A percentile compares a stretch with the other conserved stretches of the same genome.
These are phyloP conservation scores for Cordilura impudica DNA, from an alignment of 2,888 invertebrate genomes.

Conservation along the genomic window DNA sequence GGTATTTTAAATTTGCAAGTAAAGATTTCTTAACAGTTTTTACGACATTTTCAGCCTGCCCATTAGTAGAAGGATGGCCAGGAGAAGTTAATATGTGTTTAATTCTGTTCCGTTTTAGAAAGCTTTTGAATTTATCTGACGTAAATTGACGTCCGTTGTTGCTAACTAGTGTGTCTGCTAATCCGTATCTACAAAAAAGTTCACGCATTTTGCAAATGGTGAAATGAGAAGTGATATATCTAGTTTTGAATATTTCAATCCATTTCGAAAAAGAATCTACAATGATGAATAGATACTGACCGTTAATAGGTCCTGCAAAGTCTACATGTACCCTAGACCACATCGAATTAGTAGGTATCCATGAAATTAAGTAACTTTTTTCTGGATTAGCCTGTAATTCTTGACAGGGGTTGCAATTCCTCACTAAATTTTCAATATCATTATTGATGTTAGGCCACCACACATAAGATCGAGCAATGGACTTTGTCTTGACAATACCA, in stretches of 20 bases:
- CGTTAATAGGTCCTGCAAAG: not conserved
- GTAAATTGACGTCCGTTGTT: slow-evolving; percentile 18
- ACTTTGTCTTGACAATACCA: slow-evolving; percentile 10
- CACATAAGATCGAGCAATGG: not conserved
- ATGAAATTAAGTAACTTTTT: slow-evolving; percentile 43
- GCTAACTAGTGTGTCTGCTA: slow-evolving; percentile 4
- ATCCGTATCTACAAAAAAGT: slow-evolving; percentile 15
- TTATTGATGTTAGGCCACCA: slow-evolving; percentile 2
- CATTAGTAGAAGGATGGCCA: too few relatives aligned
- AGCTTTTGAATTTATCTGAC: not conserved
- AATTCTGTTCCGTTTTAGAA: not conserved
- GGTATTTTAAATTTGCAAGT: slow-evolving; percentile 3
- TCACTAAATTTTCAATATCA: slow-evolving; percentile 20
- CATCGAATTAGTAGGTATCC: slow-evolving; percentile 38
- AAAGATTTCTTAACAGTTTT: not conserved
- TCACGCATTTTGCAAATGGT: not conserved
- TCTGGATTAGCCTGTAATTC: slow-evolving; percentile 47
- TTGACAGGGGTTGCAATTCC: slow-evolving; percentile 43
- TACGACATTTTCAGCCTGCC: not conserved
- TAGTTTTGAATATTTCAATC: not conserved
- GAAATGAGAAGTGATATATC: not conserved
- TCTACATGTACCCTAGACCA: slow-evolving; percentile 9
- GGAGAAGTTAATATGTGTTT: slow-evolving; percentile 1
- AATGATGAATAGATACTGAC: not conserved
- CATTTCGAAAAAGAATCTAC: slow-evolving; percentile 2